These are phyloP conservation scores for Thomomys bottae DNA, from an alignment of 2,113 vertebrate genomes.

Conservation along the genomic window DNA sequence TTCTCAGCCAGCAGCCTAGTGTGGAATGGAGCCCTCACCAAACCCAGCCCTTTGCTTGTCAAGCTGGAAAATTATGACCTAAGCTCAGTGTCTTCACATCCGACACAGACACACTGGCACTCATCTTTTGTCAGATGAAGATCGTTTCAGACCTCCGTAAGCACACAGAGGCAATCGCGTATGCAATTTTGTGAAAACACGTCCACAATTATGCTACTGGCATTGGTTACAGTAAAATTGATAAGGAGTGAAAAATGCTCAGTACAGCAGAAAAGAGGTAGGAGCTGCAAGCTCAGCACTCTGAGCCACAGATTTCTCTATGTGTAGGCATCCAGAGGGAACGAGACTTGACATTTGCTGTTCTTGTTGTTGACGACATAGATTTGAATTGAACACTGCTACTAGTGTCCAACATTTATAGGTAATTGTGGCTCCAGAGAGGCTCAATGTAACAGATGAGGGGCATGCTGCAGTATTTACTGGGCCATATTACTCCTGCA, in stretches of 20 bases:
- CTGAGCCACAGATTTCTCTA: neutral
- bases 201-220: neutral
- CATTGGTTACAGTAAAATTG: conserved; percentile 38
- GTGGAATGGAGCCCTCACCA: neutral
- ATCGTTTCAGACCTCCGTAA: neutral
- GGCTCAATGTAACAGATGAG: neutral
- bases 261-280: conserved; percentile 23
- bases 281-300: conserved; percentile 28
- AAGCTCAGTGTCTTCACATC: neutral
- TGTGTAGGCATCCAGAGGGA: neutral
- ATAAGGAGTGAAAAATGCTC: conserved; percentile 41
- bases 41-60: neutral
- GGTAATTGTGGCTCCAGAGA: neutral
- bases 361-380: neutral
- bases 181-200: neutral
- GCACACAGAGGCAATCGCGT: neutral
- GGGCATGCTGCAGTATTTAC: neutral
- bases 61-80: neutral
- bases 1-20: neutral
- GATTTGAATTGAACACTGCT: neutral
- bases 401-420: neutral
- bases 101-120: neutral
- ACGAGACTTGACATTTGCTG: neutral
- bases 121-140: neutral
- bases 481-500: neutral